Evolutionary conservation across 2,113 vertebrate genomes (phyloP).

Genomic region (Balaeniceps rex): DNA sequence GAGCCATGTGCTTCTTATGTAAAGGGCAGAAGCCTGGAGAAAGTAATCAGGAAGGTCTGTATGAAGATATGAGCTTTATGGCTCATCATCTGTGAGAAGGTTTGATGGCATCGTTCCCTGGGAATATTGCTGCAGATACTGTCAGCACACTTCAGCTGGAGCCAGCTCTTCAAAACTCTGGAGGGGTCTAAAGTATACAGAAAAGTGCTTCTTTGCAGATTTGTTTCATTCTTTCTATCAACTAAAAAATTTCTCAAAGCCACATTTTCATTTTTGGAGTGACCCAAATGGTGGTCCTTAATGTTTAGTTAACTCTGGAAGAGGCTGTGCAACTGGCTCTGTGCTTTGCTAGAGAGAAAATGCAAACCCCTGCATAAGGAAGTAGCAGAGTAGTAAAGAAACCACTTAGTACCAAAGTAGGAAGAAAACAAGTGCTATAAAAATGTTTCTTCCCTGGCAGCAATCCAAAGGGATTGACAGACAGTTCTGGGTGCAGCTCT

Average conservation of each 20-base stretch:
- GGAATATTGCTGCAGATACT: neutral
- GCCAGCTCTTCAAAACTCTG: neutral
- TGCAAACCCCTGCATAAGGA: neutral
- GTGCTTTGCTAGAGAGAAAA: neutral
- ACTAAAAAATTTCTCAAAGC: neutral
- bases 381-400: neutral
- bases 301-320: neutral
- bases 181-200: neutral
- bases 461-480: neutral
- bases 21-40: neutral
- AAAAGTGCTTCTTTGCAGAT: neutral
- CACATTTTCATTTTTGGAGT: neutral
- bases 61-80: neutral
- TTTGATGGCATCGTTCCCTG: neutral
- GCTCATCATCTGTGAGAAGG: neutral
- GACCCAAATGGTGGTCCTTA: neutral
- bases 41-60: neutral
- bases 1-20: neutral
- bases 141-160: neutral
- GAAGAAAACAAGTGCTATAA: neutral
- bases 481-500: neutral
- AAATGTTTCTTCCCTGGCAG: neutral
- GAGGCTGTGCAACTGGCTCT: neutral
- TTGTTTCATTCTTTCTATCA: neutral
- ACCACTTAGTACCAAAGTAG: neutral